Conservation (phyloP, 2,113 vertebrate species). For the Anhinga anhinga region DNA sequence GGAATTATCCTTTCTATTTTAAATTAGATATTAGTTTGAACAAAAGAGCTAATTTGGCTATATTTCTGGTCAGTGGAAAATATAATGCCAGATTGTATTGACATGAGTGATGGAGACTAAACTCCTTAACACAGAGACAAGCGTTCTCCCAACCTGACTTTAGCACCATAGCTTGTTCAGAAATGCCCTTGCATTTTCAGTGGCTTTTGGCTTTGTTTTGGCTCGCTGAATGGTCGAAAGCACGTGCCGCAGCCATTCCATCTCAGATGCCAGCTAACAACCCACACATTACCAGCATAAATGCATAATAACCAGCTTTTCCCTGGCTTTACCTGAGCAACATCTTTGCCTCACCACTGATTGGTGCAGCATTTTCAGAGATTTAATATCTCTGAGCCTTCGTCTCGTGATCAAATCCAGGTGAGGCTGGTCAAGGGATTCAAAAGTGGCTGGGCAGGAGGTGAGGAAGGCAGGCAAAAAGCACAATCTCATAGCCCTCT, state of each 20-base stretch:
- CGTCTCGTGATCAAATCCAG: background rate
- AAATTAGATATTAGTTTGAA: background rate
- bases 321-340: background rate
- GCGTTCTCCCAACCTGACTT: accelerated
- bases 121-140: background rate
- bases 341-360: background rate
- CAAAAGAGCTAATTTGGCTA: background rate
- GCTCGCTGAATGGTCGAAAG: background rate
- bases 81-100: background rate
- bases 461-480: background rate
- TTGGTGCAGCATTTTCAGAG: background rate
- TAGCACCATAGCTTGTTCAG: background rate
- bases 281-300: background rate
- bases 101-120: background rate
- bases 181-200: background rate
- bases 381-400: background rate
- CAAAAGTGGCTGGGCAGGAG: background rate
- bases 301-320: background rate
- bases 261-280: background rate
- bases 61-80: background rate
- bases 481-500: background rate
- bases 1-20: background rate
- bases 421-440: background rate
- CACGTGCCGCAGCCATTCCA: background rate
- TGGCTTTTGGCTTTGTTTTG: background rate